phyloP scores from a whole-genome alignment of 2,113 vertebrate genomes.

The Rhizomys pruinosus region DNA sequence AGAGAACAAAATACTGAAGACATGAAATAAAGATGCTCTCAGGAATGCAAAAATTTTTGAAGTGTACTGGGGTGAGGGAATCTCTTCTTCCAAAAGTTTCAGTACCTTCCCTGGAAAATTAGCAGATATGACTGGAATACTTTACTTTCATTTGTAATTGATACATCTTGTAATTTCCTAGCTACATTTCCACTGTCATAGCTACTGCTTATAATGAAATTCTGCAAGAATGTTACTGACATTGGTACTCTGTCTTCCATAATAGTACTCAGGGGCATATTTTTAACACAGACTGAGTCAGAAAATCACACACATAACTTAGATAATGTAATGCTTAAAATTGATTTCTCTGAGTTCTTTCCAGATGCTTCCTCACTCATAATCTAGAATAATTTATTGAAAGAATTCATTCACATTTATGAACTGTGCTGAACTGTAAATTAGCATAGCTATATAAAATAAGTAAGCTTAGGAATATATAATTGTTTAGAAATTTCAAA shows the following conservation, averaged over 20 bases:
- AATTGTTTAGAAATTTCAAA: background rate
- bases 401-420: background rate
- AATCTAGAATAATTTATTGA: slow-evolving; percentile 53
- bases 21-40: background rate
- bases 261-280: slow-evolving; percentile 43
- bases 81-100: background rate
- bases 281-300: slow-evolving; percentile 65
- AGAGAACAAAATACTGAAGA: slow-evolving; percentile 38
- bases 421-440: slow-evolving; percentile 5
- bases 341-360: slow-evolving; percentile 47
- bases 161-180: background rate
- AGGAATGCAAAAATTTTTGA: background rate
- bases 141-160: slow-evolving; percentile 68
- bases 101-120: slow-evolving; percentile 27
- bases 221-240: slow-evolving; percentile 46
- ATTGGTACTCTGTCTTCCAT: slow-evolving; percentile 59
- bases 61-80: background rate
- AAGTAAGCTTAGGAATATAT: background rate
- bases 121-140: slow-evolving; percentile 42
- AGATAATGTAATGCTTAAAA: slow-evolving; percentile 45
- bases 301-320: slow-evolving; percentile 33
- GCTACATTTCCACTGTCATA: slow-evolving; percentile 52
- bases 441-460: background rate
- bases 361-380: slow-evolving; percentile 15
- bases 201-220: slow-evolving; percentile 33